Conservation (phyloP, 2,113 vertebrate species). For the Vimba vimba region DNA sequence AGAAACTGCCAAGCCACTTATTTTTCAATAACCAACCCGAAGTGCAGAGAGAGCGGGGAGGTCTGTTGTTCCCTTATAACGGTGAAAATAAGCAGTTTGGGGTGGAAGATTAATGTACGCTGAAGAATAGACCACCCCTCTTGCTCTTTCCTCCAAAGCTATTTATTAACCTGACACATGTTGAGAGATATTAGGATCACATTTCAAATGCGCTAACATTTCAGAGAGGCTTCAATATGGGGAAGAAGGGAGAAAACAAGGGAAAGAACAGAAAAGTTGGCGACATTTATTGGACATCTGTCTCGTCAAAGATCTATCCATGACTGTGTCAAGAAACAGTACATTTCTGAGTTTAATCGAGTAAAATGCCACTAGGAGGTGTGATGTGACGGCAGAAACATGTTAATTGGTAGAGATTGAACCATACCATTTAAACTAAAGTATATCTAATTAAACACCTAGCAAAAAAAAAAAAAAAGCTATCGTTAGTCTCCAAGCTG, state of each 20-base stretch:
- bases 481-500: too few relatives aligned
- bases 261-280: not conserved
- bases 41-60: not conserved
- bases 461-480: too few relatives aligned
- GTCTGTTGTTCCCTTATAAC: slow-evolving; percentile 24
- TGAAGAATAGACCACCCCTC: slow-evolving; percentile 18
- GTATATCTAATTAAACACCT: not conserved
- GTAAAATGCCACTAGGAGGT: not conserved
- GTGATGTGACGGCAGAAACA: not conserved
- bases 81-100: slow-evolving; percentile 24
- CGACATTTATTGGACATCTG: slow-evolving; percentile 34
- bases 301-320: slow-evolving; percentile 10
- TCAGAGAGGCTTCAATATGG: slow-evolving; percentile 28
- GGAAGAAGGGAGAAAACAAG: not conserved
- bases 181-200: slow-evolving; percentile 52
- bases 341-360: not conserved
- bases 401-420: not conserved
- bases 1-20: slow-evolving; percentile 36
- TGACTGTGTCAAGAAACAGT: slow-evolving; percentile 20
- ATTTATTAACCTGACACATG: slow-evolving; percentile 59
- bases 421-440: not conserved
- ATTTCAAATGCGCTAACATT: slow-evolving; percentile 36
- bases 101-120: slow-evolving; percentile 17
- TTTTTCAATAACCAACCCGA: slow-evolving; percentile 36
- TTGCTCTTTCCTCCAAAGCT: not conserved